phyloP scores from a whole-genome alignment of 2,888 invertebrate species.

The Petrolisthes cinctipes region DNA sequence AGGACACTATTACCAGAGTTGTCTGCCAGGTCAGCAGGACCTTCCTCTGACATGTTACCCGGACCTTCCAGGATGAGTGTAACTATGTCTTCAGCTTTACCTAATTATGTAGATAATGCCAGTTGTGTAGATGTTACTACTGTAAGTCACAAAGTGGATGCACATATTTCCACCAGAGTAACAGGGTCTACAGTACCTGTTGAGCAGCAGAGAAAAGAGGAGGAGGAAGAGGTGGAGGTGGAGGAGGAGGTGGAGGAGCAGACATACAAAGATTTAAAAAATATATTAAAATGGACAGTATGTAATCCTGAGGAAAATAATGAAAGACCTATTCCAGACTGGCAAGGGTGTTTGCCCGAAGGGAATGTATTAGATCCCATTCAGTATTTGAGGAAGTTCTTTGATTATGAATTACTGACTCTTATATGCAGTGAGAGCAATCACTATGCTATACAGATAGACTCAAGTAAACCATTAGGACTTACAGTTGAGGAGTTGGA shows the following conservation, averaged over 20 bases:
- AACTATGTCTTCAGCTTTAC: not conserved
- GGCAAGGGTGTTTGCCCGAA: not conserved
- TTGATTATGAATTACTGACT: constrained; percentile 15
- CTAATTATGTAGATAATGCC: not conserved
- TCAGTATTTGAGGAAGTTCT: constrained; percentile 4
- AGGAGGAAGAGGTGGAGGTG: constrained; percentile 27
- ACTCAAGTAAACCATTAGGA: constrained; percentile 14
- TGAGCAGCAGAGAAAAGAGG: not conserved
- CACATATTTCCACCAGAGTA: not conserved
- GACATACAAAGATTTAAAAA: not conserved
- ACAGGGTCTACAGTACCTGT: constrained; percentile 7
- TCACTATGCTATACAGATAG: constrained; percentile 12
- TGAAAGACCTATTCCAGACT: constrained; percentile 14
- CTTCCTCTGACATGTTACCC: not conserved
- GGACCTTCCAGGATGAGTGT: not conserved
- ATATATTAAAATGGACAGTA: constrained; percentile 1
- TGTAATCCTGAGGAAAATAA: constrained; percentile 20
- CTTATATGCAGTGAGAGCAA: constrained; percentile 24
- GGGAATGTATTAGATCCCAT: not conserved
- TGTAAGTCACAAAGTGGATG: not conserved
- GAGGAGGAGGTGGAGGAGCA: constrained; percentile 24
- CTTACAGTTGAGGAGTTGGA: constrained; percentile 13
- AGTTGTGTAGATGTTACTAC: not conserved
- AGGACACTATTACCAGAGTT: constrained; percentile 3
- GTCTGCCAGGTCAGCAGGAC: not conserved